Evolutionary conservation across 30 jellyfish, hydroid and myxozoan species (phyloP).

Genomic region (Aurelia aurita complex sp. Pacific): DNA sequence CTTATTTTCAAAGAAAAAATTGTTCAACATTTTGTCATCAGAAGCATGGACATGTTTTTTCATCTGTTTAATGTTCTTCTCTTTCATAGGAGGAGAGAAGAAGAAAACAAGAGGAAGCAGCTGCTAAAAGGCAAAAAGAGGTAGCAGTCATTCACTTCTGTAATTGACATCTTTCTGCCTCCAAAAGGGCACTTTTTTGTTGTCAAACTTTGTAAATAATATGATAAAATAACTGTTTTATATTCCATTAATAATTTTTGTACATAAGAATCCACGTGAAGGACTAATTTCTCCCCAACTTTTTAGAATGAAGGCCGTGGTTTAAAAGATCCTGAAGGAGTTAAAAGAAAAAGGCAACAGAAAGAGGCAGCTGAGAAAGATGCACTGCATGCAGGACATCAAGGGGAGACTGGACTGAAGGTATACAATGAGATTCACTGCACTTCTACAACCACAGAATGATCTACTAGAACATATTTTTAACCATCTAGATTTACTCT

Average conservation of each 20-base stretch:
- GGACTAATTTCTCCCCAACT: neutral
- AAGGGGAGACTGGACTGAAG: conserved; percentile 57
- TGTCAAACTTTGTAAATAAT: no score
- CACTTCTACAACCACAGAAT: no score
- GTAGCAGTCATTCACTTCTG: neutral
- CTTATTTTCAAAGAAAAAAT: neutral
- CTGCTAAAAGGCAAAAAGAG: conserved; percentile 53
- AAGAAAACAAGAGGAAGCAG: conserved; percentile 53
- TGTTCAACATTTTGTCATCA: neutral
- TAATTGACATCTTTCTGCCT: no score
- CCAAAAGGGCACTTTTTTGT: no score
- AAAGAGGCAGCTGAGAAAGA: conserved; percentile 51
- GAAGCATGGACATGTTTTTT: neutral
- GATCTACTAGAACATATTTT: no score
- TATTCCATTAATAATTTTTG: no score
- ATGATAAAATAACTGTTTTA: no score
- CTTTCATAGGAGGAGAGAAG: conserved; percentile 48
- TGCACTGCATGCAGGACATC: conserved; percentile 20
- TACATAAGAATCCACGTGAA: no score
- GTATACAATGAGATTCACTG: neutral
- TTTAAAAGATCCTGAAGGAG: conserved; percentile 66
- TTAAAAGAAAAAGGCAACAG: conserved; percentile 50
- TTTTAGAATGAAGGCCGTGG: conserved; percentile 61
- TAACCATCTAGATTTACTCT: no score
- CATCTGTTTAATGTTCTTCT: neutral